Evolutionary conservation across 2,113 vertebrate genomes (phyloP), one percentile per base, ranked within the genome.

Genomic region (Mandrillus leucophaeus): DNA sequence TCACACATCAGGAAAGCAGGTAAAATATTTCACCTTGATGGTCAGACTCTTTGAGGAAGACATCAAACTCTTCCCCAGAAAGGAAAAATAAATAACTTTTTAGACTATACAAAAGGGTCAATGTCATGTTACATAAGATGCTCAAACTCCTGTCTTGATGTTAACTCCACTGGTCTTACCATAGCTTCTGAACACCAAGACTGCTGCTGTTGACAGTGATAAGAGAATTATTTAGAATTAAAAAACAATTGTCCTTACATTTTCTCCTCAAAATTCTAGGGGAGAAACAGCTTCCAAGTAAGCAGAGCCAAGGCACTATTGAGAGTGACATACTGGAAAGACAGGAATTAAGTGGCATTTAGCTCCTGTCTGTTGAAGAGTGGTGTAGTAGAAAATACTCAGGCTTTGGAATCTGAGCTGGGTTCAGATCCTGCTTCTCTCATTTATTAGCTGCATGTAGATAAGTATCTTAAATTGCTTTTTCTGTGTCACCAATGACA

Each of bases 41-140:
- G 92, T 91, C 25, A 30, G 72, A 76, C 25, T 82, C 88, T 94
- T 40, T 88, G 40, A 95, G 82, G 70, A 73, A 95, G 87, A n/a
- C 43, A 48, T 27, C 64, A 61, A 84, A 81, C 80, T 86, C 81
- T 90, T 88, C 57, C 45, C 76, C 30, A 48, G 12, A 38, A 2
- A 93, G 23, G 52, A 84, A 57, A 75, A 88, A 68, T 70, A 78
- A 89, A 78, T 57, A 59, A 82, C 50, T 43, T 59, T 61, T 88
- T 35, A 88, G 84, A 35, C 50, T 50, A 80, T 2, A 55, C 1
- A 13, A 61, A 57, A 48, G 38, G 6, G 40, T 16, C 64, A 81
- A 48, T 48, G 85, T 93, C 75, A 64, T n/a, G 6, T 85, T 79
- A 55, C 22, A 27, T 23, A 45, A 94, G 50, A 64, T 64, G 66